phyloP scores from a whole-genome alignment of 2,888 invertebrate species.

The Leuctra nigra region DNA sequence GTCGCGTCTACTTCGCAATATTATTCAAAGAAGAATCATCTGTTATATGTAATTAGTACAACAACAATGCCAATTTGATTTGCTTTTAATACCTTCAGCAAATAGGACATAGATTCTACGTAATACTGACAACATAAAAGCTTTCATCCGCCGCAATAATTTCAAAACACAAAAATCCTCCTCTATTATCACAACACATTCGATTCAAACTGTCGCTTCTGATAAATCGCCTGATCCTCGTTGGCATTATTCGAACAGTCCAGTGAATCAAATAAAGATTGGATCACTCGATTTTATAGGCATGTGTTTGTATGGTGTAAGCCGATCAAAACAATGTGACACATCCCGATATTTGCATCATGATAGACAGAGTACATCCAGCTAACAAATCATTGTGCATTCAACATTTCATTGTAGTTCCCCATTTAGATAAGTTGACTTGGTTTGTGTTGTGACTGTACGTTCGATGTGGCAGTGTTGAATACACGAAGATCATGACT shows the following conservation, averaged over 20 bases:
- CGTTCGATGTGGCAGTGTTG: conserved; percentile 1
- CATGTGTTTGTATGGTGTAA: conserved; percentile 6
- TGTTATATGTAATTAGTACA: too few species aligned
- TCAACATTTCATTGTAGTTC: too few species aligned
- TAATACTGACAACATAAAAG: too few species aligned
- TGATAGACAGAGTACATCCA: background rate
- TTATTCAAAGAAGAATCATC: too few species aligned
- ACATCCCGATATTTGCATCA: background rate
- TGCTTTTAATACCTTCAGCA: too few species aligned
- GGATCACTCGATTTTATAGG: conserved; percentile 4
- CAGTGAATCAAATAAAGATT: conserved; percentile 13
- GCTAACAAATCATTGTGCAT: background rate
- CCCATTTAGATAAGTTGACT: background rate
- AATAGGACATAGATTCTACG: too few species aligned
- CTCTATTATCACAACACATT: too few species aligned
- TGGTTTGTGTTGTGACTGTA: background rate
- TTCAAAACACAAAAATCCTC: background rate
- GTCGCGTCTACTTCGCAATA: too few species aligned
- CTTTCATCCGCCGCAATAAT: background rate
- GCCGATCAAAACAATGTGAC: conserved; percentile 14
- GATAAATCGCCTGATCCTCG: too few species aligned
- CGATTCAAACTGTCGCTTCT: conserved; percentile 1
- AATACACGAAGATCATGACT: background rate
- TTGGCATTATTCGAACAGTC: conserved; percentile 3
- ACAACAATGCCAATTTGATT: too few species aligned